A percentile compares a stretch with the other conserved stretches of the same genome.
These are phyloP conservation scores for Syrrhaptes paradoxus DNA, from an alignment of 2,113 vertebrate genomes.

Conservation along the genomic window DNA sequence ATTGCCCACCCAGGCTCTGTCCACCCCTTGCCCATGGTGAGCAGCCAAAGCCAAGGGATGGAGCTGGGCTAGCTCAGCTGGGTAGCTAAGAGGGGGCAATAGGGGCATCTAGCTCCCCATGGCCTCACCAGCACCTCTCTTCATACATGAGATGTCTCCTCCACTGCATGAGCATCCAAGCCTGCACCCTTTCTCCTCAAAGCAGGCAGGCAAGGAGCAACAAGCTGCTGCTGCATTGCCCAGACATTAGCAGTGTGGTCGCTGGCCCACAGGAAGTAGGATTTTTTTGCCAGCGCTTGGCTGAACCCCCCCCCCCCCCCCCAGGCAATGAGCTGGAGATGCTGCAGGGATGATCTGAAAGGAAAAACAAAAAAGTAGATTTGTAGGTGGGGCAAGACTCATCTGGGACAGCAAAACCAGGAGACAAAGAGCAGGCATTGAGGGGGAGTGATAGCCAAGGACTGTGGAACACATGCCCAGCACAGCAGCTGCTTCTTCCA, in stretches of 20 bases:
- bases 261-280: accelerated
- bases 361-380: not conserved
- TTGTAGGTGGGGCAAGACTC: not conserved
- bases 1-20: not conserved
- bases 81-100: not conserved
- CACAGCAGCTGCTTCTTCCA: not conserved
- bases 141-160: not conserved
- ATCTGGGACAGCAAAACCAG: not conserved
- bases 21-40: not conserved
- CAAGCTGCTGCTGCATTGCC: not conserved
- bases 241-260: accelerated
- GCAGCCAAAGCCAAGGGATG: not conserved
- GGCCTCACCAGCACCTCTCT: not conserved
- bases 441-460: not conserved
- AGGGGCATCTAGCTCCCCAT: not conserved
- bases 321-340: too few species aligned
- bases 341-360: not conserved
- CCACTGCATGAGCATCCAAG: not conserved
- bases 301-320: not conserved
- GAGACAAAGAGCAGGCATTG: not conserved
- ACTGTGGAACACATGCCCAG: accelerated
- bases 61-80: not conserved
- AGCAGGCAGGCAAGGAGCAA: not conserved
- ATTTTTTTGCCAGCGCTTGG: not conserved
- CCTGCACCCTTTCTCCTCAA: not conserved